Conservation (phyloP, 2,113 vertebrate genomes). For the Cebus imitator region DNA sequence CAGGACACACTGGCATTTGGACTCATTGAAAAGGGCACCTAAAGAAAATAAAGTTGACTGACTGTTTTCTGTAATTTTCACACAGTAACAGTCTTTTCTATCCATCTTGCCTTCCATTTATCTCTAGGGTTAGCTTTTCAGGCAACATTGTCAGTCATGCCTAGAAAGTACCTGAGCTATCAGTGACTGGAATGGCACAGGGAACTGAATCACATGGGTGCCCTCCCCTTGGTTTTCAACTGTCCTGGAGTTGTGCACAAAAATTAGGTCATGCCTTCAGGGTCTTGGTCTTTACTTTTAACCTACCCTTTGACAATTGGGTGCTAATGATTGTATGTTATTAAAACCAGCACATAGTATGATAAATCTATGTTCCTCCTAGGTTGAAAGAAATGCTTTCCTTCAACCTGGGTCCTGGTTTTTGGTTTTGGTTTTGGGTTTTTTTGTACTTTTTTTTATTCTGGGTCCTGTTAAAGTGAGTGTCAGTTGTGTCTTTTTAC, state of each 20-base stretch:
- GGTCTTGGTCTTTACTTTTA: conserved; percentile 6
- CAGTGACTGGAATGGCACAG: neutral
- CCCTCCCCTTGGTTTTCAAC: neutral
- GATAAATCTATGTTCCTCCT: neutral
- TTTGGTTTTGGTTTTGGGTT: too few relatives aligned
- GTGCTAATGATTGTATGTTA: conserved; percentile 47
- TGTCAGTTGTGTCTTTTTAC: neutral
- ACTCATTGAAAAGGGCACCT: neutral
- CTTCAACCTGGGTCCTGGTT: neutral
- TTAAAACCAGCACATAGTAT: conserved; percentile 25
- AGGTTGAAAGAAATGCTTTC: neutral
- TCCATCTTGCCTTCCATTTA: neutral
- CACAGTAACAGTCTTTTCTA: neutral
- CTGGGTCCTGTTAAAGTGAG: neutral
- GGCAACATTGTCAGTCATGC: neutral
- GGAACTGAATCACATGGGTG: neutral
- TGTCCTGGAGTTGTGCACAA: neutral
- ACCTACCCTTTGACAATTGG: conserved; percentile 35
- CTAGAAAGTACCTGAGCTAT: neutral
- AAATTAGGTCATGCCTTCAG: neutral
- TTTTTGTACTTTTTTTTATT: neutral
- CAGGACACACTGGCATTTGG: neutral
- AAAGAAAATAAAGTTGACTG: neutral
- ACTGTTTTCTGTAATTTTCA: neutral
- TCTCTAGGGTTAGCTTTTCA: neutral